phyloP scores from a whole-genome alignment of 1,140 invertebrate genomes.

The Vollenhovia emeryi region DNA sequence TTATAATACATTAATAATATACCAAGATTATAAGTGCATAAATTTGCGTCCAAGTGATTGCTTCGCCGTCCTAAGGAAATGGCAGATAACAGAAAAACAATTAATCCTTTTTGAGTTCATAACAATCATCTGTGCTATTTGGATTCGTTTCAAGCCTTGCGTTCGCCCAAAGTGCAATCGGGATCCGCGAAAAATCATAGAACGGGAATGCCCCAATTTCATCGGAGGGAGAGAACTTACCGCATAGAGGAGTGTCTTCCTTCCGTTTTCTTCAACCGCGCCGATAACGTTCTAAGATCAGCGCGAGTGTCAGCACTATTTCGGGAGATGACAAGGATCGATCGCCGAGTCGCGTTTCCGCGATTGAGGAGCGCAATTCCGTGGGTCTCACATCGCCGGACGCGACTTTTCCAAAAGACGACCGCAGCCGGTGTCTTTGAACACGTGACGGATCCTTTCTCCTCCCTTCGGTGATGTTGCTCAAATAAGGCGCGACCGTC shows the following conservation, averaged over 20 bases:
- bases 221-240: background rate
- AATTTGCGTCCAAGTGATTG: background rate
- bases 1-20: background rate
- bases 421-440: slow-evolving; percentile 42
- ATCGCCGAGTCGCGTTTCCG: slow-evolving; percentile 41
- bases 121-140: too few species aligned
- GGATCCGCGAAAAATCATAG: background rate
- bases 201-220: background rate
- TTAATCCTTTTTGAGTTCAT: too few species aligned
- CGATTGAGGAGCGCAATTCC: background rate
- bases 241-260: background rate
- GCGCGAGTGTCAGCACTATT: slow-evolving; percentile 58
- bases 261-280: slow-evolving; percentile 4
- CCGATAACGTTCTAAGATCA: slow-evolving; percentile 61
- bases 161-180: background rate
- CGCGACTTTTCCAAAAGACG: slow-evolving; percentile 22
- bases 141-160: background rate
- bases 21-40: background rate
- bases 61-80: too few species aligned
- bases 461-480: slow-evolving; percentile 38
- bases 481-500: slow-evolving; percentile 57
- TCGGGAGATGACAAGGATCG: slow-evolving; percentile 55
- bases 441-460: slow-evolving; percentile 56
- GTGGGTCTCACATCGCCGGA: background rate
- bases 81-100: too few species aligned